Conservation (phyloP, 2,797 vertebrate species). For the Acipenser transmontanus region DNA sequence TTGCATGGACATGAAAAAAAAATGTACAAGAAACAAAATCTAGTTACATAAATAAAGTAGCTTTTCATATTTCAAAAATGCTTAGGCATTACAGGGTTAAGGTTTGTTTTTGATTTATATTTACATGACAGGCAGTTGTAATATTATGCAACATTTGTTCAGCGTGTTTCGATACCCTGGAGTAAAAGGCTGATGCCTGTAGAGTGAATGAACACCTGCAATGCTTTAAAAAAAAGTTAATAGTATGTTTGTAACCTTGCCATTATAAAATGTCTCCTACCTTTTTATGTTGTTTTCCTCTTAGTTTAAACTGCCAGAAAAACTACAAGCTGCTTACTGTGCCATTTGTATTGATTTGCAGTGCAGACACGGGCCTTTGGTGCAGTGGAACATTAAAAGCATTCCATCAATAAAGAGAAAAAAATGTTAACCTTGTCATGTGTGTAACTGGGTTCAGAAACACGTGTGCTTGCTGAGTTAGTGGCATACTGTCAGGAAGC, state of each 20-base stretch:
- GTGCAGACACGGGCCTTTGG: neutral
- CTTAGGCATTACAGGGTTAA: too few species aligned
- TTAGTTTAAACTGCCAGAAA: neutral
- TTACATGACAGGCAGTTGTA: too few species aligned
- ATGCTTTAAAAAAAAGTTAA: too few species aligned
- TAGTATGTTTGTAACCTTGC: neutral
- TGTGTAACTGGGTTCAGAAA: conserved; percentile 43
- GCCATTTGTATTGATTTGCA: conserved; percentile 13
- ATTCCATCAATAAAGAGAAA: conserved; percentile 11
- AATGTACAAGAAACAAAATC: too few species aligned
- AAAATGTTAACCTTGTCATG: conserved; percentile 53
- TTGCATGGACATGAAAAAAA: too few species aligned
- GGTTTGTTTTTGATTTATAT: too few species aligned
- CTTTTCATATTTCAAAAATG: too few species aligned
- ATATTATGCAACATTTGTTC: too few species aligned
- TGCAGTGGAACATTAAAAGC: conserved; percentile 18
- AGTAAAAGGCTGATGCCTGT: too few species aligned
- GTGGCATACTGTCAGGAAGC: conserved; percentile 43
- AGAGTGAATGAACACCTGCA: too few species aligned
- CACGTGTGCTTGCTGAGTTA: conserved; percentile 48
- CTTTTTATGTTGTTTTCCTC: neutral
- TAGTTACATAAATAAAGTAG: too few species aligned
- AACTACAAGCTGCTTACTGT: neutral
- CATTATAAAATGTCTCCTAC: neutral
- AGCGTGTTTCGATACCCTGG: too few species aligned